A percentile compares a stretch with the other conserved stretches of the same genome.
Evolutionary conservation across 2,888 invertebrate species (phyloP).

Genomic region (Pseudococcus viburni): DNA sequence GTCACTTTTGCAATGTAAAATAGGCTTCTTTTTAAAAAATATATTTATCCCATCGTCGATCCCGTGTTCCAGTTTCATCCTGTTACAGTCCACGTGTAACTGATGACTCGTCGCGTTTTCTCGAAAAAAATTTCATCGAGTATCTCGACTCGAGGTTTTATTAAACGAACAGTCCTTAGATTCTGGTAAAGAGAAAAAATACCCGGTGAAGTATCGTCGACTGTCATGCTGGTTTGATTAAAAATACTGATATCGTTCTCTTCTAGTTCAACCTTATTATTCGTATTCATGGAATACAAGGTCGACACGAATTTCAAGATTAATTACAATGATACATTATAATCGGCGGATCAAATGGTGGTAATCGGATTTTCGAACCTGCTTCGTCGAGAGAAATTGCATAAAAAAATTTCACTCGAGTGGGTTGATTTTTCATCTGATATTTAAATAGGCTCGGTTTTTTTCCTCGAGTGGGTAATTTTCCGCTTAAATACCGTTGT

Average conservation of each 20-base stretch:
- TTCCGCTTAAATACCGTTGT: slow-evolving; percentile 17
- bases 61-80: slow-evolving; percentile 9
- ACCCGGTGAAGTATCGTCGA: background rate
- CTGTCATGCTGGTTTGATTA: background rate
- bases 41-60: background rate
- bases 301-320: slow-evolving; percentile 52
- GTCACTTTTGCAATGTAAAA: background rate
- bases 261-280: slow-evolving; percentile 34
- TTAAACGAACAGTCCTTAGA: background rate
- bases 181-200: background rate
- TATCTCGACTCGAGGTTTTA: background rate
- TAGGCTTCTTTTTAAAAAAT: background rate
- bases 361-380: background rate
- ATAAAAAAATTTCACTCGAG: background rate
- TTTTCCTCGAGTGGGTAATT: slow-evolving; percentile 9
- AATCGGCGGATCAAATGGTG: slow-evolving; percentile 12
- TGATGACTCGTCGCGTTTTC: background rate
- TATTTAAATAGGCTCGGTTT: background rate
- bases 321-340: slow-evolving; percentile 43
- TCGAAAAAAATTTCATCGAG: background rate
- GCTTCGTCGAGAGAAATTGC: background rate
- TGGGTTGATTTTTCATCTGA: background rate
- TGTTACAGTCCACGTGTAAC: slow-evolving; percentile 10
- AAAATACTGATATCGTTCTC: slow-evolving; percentile 13
- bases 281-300: slow-evolving; percentile 51